These are phyloP conservation scores for Diplodus puntazzo DNA, from an alignment of 2,797 vertebrate genomes.

Conservation along the genomic window DNA sequence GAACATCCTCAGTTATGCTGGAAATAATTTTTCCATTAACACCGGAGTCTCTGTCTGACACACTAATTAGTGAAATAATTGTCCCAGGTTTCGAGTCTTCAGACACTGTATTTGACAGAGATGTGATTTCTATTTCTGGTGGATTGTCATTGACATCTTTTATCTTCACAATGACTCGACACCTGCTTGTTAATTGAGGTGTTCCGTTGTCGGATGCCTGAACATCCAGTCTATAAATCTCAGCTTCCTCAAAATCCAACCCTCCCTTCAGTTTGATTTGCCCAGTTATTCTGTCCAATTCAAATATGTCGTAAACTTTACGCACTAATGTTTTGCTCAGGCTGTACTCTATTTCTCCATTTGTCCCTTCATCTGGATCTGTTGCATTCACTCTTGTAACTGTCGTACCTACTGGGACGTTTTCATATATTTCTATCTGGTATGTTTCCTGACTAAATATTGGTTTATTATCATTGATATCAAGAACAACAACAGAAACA, in stretches of 20 bases:
- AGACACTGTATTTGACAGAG: conserved; percentile 59
- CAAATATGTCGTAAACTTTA: conserved; percentile 59
- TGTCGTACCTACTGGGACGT: conserved; percentile 28
- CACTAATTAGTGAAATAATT: conserved; percentile 54
- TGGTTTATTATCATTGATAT: conserved; percentile 70
- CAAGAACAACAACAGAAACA: conserved; percentile 69
- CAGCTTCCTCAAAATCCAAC: conserved; percentile 72
- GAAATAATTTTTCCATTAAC: conserved; percentile 33
- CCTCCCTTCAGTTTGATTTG: conserved; percentile 63
- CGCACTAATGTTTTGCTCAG: conserved; percentile 24
- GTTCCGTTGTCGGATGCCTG: conserved; percentile 74
- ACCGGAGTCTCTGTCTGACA: conserved; percentile 48
- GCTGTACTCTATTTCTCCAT: conserved; percentile 69
- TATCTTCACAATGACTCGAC: conserved; percentile 68
- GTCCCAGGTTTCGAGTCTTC: conserved; percentile 71
- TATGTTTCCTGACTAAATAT: conserved; percentile 67
- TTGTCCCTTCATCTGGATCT: conserved; percentile 71
- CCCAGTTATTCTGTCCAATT: conserved; percentile 65
- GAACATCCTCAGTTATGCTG: conserved; percentile 12
- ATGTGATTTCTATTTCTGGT: conserved; percentile 74
- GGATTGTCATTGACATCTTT: conserved; percentile 75
- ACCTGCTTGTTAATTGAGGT: conserved; percentile 61
- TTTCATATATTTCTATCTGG: conserved; percentile 67
- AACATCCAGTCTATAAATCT: conserved; percentile 69
- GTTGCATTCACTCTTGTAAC: conserved; percentile 56